phyloP scores from a whole-genome alignment of 2,888 invertebrate species.

The Diploptera punctata region DNA sequence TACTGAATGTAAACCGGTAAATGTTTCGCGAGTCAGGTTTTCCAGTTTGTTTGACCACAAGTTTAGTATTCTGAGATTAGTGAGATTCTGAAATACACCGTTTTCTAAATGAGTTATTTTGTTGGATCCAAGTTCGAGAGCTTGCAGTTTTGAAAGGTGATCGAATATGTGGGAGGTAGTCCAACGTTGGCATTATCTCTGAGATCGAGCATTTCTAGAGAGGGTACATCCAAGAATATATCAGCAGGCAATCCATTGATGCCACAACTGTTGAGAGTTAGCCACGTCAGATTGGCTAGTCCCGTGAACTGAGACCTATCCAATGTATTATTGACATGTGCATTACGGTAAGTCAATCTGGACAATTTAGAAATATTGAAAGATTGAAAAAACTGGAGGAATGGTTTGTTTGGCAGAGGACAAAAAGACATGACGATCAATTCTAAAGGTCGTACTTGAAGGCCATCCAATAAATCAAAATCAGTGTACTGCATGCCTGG shows the following conservation, averaged over 20 bases:
- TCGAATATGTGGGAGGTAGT: slow-evolving; percentile 63
- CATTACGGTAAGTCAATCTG: slow-evolving; percentile 44
- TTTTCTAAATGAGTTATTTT: slow-evolving; percentile 66
- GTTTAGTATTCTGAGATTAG: slow-evolving; percentile 66
- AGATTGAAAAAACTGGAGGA: slow-evolving; percentile 56
- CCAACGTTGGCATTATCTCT: slow-evolving; percentile 65
- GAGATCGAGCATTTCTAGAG: slow-evolving; percentile 70
- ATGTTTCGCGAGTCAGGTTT: slow-evolving; percentile 66
- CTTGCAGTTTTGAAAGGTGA: slow-evolving; percentile 62
- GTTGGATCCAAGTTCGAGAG: slow-evolving; percentile 72
- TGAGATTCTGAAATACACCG: slow-evolving; percentile 67
- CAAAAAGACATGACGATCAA: slow-evolving; percentile 62
- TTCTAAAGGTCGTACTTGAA: slow-evolving; percentile 57
- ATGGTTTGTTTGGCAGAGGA: slow-evolving; percentile 60
- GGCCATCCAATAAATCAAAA: slow-evolving; percentile 58
- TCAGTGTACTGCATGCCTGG: slow-evolving; percentile 48
- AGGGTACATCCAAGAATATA: slow-evolving; percentile 64
- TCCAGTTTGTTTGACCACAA: slow-evolving; percentile 73
- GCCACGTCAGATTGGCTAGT: slow-evolving; percentile 59
- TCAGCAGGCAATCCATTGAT: slow-evolving; percentile 66
- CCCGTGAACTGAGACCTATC: slow-evolving; percentile 65
- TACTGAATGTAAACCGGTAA: slow-evolving; percentile 67
- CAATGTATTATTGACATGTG: slow-evolving; percentile 62
- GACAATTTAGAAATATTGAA: slow-evolving; percentile 20
- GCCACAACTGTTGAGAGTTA: slow-evolving; percentile 67